Percentiles rank a stretch among this genome's conserved stretches.
Evolutionary conservation across 2,797 vertebrate genomes (phyloP).

Genomic region (Anguilla obscura): DNA sequence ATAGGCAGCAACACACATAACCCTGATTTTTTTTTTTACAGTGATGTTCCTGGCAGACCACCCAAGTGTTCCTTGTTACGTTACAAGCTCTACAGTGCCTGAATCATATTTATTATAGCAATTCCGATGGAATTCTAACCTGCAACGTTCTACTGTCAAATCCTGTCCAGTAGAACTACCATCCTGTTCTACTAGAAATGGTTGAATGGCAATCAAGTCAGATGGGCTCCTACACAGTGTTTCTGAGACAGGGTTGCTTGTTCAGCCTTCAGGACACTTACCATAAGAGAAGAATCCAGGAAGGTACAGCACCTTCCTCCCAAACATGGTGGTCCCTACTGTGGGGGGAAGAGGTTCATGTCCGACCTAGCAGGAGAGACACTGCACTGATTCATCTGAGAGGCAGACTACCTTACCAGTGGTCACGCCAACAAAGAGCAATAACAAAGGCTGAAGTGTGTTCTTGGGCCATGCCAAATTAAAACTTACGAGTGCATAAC

Average conservation of each 20-base stretch:
- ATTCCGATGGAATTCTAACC: neutral
- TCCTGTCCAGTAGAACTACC: neutral
- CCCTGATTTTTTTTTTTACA: neutral
- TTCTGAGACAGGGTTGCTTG: neutral
- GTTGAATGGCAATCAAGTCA: neutral
- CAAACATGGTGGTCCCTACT: constrained; percentile 80
- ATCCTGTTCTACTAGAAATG: no score
- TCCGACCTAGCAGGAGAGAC: constrained; percentile 73
- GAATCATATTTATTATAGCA: constrained; percentile 6
- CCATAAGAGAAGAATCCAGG: constrained; percentile 87
- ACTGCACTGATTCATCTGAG: constrained; percentile 20
- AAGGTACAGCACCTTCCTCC: constrained; percentile 82
- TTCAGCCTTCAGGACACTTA: constrained; percentile 59
- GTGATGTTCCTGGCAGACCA: neutral
- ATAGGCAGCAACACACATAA: neutral
- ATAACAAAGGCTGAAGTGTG: neutral
- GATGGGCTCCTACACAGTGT: neutral
- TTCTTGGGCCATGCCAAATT: neutral
- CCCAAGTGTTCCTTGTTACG: neutral
- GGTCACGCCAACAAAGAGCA: neutral
- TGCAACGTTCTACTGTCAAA: neutral
- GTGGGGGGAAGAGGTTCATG: constrained; percentile 83
- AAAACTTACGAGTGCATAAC: neutral
- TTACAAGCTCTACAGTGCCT: neutral
- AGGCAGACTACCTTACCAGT: neutral